A percentile compares a stretch with the other conserved stretches of the same genome.
phyloP scores from a whole-genome alignment of 2,113 vertebrate genomes.

The Atlantisia rogersi region DNA sequence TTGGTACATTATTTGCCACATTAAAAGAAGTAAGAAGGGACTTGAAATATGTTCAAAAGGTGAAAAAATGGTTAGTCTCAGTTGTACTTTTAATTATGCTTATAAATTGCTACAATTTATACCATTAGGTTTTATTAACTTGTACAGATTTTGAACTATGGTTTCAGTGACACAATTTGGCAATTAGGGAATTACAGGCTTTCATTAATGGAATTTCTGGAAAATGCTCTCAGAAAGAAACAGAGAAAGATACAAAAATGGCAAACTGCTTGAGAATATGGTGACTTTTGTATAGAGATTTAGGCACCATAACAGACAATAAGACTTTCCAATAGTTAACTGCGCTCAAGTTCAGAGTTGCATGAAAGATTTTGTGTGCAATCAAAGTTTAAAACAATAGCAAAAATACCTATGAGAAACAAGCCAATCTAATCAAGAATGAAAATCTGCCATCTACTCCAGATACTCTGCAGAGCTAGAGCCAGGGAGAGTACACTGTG shows the following conservation, averaged over 20 bases:
- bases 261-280: background rate
- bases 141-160: slow-evolving; percentile 9
- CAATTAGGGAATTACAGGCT: slow-evolving; percentile 1
- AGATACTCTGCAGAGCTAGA: background rate
- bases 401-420: background rate
- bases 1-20: background rate
- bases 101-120: slow-evolving; percentile 6
- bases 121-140: slow-evolving; percentile 27
- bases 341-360: background rate
- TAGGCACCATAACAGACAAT: background rate
- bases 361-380: background rate
- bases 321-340: background rate
- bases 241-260: background rate
- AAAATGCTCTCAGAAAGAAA: background rate
- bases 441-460: background rate
- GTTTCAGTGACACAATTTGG: slow-evolving; percentile 8
- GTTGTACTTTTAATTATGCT: slow-evolving; percentile 35
- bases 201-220: slow-evolving; percentile 4
- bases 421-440: background rate
- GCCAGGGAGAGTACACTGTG: background rate
- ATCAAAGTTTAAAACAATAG: background rate
- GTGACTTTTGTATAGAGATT: background rate
- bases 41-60: slow-evolving; percentile 6
- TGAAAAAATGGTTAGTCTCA: slow-evolving; percentile 20
- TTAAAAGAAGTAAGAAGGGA: slow-evolving; percentile 2